Evolutionary conservation across 2,888 invertebrate genomes (phyloP).

Genomic region (Rhamphomyia laevipes): DNA sequence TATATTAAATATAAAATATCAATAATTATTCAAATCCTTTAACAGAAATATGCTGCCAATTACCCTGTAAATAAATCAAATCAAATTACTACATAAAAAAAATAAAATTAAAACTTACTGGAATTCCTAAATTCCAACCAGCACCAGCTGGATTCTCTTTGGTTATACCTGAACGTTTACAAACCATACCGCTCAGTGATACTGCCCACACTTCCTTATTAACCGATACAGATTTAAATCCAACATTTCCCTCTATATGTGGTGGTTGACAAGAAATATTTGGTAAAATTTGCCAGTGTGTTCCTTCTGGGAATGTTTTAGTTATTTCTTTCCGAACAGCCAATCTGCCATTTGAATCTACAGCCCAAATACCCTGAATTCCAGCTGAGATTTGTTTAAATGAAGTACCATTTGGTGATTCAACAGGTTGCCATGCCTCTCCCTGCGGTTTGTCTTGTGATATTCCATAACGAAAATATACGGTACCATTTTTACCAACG

Average conservation of each 20-base stretch:
- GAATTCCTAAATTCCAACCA: conserved; percentile 64
- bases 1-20: not conserved
- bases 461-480: conserved; percentile 69
- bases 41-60: not conserved
- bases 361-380: conserved; percentile 62
- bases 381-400: conserved; percentile 68
- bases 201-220: conserved; percentile 68
- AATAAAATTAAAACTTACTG: conserved; percentile 22
- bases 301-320: conserved; percentile 65
- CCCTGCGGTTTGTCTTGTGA: conserved; percentile 53
- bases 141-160: conserved; percentile 59
- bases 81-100: not conserved
- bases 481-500: conserved; percentile 70
- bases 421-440: conserved; percentile 67
- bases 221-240: conserved; percentile 62
- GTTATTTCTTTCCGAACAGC: conserved; percentile 70
- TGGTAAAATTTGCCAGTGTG: conserved; percentile 65
- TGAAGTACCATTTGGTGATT: conserved; percentile 52
- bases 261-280: conserved; percentile 47
- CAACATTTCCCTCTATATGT: conserved; percentile 40
- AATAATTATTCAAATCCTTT: not conserved
- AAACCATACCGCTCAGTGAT: conserved; percentile 54
- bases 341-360: conserved; percentile 60
- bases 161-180: conserved; percentile 63
- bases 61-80: not conserved